Evolutionary conservation across 2,797 vertebrate genomes (phyloP).

Genomic region (Galago senegalensis): DNA sequence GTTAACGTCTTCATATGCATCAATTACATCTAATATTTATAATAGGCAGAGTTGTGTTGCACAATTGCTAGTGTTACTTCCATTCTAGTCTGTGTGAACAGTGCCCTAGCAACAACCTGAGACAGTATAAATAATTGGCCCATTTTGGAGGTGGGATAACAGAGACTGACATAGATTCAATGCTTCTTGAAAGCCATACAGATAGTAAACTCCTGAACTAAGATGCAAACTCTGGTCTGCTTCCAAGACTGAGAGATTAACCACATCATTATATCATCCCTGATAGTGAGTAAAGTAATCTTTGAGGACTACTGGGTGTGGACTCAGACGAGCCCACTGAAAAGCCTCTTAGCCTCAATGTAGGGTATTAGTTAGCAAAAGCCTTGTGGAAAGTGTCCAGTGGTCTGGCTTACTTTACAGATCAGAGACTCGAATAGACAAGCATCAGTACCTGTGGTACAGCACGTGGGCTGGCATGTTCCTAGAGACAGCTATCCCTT

Average conservation of each 20-base stretch:
- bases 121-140: neutral
- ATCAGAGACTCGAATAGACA: slow-evolving; percentile 12
- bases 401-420: slow-evolving; percentile 24
- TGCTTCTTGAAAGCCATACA: neutral
- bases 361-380: neutral
- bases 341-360: slow-evolving; percentile 49
- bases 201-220: neutral
- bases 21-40: neutral
- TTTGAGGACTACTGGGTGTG: neutral
- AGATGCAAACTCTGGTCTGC: neutral
- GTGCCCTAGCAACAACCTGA: neutral
- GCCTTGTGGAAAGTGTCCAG: slow-evolving; percentile 31
- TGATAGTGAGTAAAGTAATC: neutral
- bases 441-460: neutral
- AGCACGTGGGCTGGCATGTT: neutral
- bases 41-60: neutral
- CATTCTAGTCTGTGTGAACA: neutral
- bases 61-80: neutral
- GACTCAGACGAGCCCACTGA: neutral
- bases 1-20: neutral
- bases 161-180: neutral
- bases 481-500: slow-evolving; percentile 44
- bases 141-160: neutral
- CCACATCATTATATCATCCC: neutral
- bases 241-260: neutral